Evolutionary conservation across 2,888 invertebrate genomes (phyloP).

Genomic region (Meta bourneti): DNA sequence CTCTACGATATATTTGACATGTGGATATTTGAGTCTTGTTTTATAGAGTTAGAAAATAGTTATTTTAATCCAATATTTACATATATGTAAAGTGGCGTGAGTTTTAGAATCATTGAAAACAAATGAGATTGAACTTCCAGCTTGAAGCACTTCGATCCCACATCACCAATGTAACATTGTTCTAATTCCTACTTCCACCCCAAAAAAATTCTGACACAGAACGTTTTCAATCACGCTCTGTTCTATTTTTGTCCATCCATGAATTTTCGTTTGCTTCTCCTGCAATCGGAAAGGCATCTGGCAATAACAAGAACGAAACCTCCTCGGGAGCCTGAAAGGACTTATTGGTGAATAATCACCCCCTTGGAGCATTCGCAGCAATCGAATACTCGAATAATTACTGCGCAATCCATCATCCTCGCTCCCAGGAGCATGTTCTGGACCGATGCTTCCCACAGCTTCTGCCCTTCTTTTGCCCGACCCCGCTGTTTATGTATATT

Average conservation of each 20-base stretch:
- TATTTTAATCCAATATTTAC: too few relatives aligned
- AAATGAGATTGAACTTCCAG: too few relatives aligned
- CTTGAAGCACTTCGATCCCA: not conserved
- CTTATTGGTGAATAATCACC: slow-evolving; percentile 9
- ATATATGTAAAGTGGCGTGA: too few relatives aligned
- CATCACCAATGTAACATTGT: not conserved
- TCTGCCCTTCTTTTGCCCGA: not conserved
- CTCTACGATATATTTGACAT: too few relatives aligned
- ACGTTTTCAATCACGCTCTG: not conserved
- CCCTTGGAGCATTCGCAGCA: slow-evolving; percentile 13
- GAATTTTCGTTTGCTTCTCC: not conserved
- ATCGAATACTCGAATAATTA: slow-evolving; percentile 43
- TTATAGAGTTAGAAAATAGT: too few relatives aligned
- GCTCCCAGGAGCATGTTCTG: slow-evolving; percentile 37
- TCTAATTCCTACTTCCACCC: not conserved
- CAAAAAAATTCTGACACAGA: not conserved
- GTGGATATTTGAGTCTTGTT: too few relatives aligned
- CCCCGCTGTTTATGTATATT: slow-evolving; percentile 3
- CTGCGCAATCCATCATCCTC: slow-evolving; percentile 30
- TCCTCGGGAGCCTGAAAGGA: not conserved
- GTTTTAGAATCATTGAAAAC: too few relatives aligned
- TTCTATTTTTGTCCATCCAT: not conserved
- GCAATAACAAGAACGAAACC: not conserved
- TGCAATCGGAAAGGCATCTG: not conserved
- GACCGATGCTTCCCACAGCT: not conserved